Evolutionary conservation across 1,140 invertebrate species (phyloP).

Genomic region (Lamellibrachia luymesi): DNA sequence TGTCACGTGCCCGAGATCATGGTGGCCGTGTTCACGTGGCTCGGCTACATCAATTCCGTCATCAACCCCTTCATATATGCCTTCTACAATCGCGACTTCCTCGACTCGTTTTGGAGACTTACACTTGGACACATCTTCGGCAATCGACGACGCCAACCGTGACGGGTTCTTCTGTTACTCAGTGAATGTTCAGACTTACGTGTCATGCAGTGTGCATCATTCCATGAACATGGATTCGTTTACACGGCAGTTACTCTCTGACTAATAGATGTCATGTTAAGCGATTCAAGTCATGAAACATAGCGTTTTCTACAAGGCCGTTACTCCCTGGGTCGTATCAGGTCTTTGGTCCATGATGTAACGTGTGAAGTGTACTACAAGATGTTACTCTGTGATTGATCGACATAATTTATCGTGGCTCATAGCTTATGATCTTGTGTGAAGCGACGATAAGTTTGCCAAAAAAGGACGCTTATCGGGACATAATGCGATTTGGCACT

Average conservation of each 20-base stretch:
- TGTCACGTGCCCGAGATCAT: constrained; percentile 9
- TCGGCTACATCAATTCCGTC: constrained; percentile 28
- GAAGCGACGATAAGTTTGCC: neutral
- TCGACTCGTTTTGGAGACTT: constrained; percentile 27
- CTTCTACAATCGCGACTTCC: constrained; percentile 29
- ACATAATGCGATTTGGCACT: neutral
- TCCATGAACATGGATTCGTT: too few relatives aligned
- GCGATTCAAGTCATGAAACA: neutral
- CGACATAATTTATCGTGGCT: neutral
- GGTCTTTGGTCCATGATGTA: too few relatives aligned
- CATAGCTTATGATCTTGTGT: neutral
- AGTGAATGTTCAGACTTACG: neutral
- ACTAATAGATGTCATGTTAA: neutral
- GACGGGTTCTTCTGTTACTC: neutral
- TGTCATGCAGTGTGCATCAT: neutral
- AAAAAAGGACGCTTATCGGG: neutral
- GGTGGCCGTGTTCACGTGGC: constrained; percentile 23
- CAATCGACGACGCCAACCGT: neutral
- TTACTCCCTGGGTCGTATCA: too few relatives aligned
- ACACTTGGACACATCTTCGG: constrained; percentile 15
- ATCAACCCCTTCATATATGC: constrained; percentile 32
- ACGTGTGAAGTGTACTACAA: too few relatives aligned
- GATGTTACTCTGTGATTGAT: neutral
- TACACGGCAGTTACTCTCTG: neutral
- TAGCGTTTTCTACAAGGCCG: neutral